Conservation (phyloP, 2,797 vertebrate genomes). For the Chiloscyllium punctatum region DNA sequence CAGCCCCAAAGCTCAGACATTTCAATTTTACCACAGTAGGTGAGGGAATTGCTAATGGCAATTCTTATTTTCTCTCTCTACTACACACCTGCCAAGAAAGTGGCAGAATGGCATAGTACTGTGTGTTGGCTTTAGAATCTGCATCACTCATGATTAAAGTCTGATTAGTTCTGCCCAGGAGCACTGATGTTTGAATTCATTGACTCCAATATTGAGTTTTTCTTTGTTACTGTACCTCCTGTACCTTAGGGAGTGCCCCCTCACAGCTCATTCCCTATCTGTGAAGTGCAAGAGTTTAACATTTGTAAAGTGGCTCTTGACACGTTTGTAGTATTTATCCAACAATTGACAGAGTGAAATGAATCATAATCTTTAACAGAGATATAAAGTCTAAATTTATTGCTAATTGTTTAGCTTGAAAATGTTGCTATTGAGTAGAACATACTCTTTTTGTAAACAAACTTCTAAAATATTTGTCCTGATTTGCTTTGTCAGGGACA, state of each 20-base stretch:
- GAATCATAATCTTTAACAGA: neutral
- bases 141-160: neutral
- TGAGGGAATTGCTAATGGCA: neutral
- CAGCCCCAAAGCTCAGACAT: neutral
- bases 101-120: neutral
- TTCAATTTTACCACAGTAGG: neutral
- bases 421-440: neutral
- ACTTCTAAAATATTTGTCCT: neutral
- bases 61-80: neutral
- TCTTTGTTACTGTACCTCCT: neutral
- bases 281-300: neutral
- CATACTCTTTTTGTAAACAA: neutral
- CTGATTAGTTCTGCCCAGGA: neutral
- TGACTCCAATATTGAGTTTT: neutral
- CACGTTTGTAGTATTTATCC: neutral
- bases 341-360: neutral
- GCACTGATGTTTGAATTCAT: neutral
- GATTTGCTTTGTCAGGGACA: neutral
- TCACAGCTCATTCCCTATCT: neutral
- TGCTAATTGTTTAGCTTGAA: neutral
- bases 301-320: neutral
- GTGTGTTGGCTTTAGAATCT: neutral
- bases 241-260: neutral
- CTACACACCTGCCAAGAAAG: neutral
- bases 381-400: neutral